Percentiles rank a stretch among this genome's conserved stretches.
Evolutionary conservation across 37 sponge, comb jelly and placozoan genomes (phyloP).

Genomic region (Chondrosia reniformis): DNA sequence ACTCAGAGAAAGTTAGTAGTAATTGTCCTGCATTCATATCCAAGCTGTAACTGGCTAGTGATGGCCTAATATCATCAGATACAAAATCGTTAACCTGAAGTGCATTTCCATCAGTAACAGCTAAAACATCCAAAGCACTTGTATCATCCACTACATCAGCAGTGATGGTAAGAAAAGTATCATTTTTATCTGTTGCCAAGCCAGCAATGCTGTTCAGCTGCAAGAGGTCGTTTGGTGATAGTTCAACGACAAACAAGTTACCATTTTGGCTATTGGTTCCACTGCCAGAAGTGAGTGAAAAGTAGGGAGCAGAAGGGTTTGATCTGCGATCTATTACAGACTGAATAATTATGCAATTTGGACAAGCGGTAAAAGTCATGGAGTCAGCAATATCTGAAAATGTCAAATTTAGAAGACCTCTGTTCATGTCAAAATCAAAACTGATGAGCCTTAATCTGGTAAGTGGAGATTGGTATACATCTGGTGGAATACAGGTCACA

Average conservation of each 20-base stretch:
- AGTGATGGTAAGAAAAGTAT: slow-evolving; percentile 71
- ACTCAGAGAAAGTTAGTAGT: slow-evolving; percentile 78
- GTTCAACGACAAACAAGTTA: slow-evolving; percentile 37
- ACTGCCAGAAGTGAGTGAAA: slow-evolving; percentile 33
- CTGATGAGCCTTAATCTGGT: slow-evolving; percentile 27
- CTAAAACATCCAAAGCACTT: slow-evolving; percentile 57
- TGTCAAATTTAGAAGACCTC: slow-evolving; percentile 45
- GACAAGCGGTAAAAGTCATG: slow-evolving; percentile 58
- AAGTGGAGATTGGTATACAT: slow-evolving; percentile 23
- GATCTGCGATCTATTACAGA: slow-evolving; percentile 5
- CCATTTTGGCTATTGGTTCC: slow-evolving; percentile 54
- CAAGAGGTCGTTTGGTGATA: slow-evolving; percentile 66
- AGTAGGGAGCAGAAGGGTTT: slow-evolving; percentile 38
- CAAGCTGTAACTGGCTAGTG: slow-evolving; percentile 40
- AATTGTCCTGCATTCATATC: slow-evolving; percentile 66
- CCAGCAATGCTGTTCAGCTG: slow-evolving; percentile 57
- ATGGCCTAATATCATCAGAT: slow-evolving; percentile 49
- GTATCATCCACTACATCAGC: slow-evolving; percentile 77
- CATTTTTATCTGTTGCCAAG: slow-evolving; percentile 49
- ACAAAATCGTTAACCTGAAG: slow-evolving; percentile 32
- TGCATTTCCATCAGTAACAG: slow-evolving; percentile 83
- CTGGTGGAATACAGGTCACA: slow-evolving; percentile 41
- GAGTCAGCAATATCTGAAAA: slow-evolving; percentile 71
- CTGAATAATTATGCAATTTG: slow-evolving; percentile 65
- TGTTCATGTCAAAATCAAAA: slow-evolving; percentile 60